Conservation (phyloP, 2,888 invertebrate genomes). For the Drosophila suboccidentalis region DNA sequence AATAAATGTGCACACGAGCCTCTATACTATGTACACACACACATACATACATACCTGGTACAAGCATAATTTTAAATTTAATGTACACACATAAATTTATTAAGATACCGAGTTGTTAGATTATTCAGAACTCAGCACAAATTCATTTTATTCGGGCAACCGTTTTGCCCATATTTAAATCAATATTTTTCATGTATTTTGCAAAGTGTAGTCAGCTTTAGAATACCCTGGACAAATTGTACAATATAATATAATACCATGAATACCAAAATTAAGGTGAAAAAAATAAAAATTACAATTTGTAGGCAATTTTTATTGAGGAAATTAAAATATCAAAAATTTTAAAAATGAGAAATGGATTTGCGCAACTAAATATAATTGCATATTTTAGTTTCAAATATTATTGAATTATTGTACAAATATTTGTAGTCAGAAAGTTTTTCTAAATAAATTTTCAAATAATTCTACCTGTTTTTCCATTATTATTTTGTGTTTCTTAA, state of each 20-base stretch:
- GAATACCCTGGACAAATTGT: not conserved
- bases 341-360: no score
- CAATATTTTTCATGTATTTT: not conserved
- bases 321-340: no score
- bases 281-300: no score
- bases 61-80: conserved; percentile 23
- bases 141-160: conserved; percentile 13
- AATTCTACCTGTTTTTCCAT: not conserved
- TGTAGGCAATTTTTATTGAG: no score
- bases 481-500: not conserved
- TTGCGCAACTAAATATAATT: no score
- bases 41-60: not conserved
- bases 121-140: conserved; percentile 18
- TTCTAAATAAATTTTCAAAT: not conserved
- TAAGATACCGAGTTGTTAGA: conserved; percentile 7
- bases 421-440: no score
- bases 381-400: no score
- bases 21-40: conserved; percentile 7
- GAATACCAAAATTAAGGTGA: no score
- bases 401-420: no score
- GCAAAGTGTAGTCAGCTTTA: not conserved
- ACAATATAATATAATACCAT: no score
- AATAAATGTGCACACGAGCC: conserved; percentile 42
- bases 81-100: conserved; percentile 11
- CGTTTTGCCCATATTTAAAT: conserved; percentile 12